Conservation (phyloP, 2,888 invertebrate genomes). For the Balanococcus diminutus region DNA sequence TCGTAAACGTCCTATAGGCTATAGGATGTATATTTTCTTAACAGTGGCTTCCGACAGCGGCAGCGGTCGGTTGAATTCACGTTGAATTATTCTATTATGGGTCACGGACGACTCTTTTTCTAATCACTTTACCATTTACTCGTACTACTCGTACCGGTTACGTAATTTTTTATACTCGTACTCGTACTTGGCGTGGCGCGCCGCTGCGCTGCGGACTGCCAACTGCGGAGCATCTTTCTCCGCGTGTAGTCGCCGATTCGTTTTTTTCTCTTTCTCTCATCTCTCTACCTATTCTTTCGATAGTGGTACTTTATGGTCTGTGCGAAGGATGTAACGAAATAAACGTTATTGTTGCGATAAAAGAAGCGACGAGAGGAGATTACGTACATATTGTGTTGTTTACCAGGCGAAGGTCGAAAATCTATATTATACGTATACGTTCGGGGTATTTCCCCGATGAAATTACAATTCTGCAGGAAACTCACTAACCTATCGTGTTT, state of each 20-base stretch:
- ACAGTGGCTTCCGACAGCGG: constrained; percentile 2
- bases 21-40: constrained; percentile 15
- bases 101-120: constrained; percentile 20
- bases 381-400: background rate
- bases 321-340: background rate
- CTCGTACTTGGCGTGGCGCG: too few species aligned
- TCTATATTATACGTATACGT: background rate
- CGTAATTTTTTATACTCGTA: background rate
- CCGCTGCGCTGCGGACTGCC: too few species aligned
- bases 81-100: background rate
- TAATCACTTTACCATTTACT: background rate
- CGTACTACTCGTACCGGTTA: background rate
- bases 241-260: background rate
- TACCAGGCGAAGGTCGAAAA: background rate
- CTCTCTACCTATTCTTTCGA: background rate
- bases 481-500: background rate
- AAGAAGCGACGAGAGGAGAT: background rate
- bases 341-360: background rate
- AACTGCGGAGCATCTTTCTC: background rate
- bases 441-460: background rate
- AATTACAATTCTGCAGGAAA: background rate
- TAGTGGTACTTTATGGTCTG: background rate
- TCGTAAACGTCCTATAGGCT: too few species aligned
- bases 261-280: background rate
- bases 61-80: too few species aligned